Conservation (phyloP, 2,113 vertebrate species). For the Colaptes auratus region DNA sequence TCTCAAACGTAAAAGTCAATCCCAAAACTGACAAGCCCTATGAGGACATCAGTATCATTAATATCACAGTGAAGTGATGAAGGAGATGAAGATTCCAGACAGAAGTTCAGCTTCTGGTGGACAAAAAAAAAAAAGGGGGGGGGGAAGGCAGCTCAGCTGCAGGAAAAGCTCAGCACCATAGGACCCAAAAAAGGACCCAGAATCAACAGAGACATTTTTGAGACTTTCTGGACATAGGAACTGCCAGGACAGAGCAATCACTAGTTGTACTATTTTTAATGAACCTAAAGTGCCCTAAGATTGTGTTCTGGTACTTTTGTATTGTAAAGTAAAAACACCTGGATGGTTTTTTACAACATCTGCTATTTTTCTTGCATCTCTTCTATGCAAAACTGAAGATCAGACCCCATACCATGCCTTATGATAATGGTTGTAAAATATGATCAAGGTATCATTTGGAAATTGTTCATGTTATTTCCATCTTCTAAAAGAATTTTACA, state of each 20-base stretch:
- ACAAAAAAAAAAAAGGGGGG: too few species aligned
- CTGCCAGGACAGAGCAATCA: not conserved
- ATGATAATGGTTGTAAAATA: not conserved
- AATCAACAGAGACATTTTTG: not conserved
- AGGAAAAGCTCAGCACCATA: fast-evolving
- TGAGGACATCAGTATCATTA: slow-evolving; percentile 98
- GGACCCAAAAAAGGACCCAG: not conserved
- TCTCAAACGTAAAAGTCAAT: slow-evolving; percentile 96
- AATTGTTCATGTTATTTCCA: not conserved
- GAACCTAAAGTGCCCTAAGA: slow-evolving; percentile 31
- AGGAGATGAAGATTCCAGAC: not conserved
- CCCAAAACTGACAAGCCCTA: slow-evolving; percentile 99
- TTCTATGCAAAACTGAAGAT: not conserved
- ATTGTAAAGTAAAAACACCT: slow-evolving; percentile 30
- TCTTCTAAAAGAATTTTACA: not conserved
- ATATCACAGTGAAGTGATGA: slow-evolving; percentile 92
- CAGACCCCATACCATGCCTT: fast-evolving
- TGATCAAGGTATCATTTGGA: not conserved
- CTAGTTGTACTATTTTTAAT: too few species aligned
- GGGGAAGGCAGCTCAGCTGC: too few species aligned
- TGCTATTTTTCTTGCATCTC: not conserved
- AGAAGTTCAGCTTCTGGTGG: too few species aligned
- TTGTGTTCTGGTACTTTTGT: slow-evolving; percentile 60
- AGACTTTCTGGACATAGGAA: not conserved
- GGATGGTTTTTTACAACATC: not conserved